These are phyloP conservation scores for Athene cunicularia DNA, from an alignment of 2,113 vertebrate species.

Conservation along the genomic window DNA sequence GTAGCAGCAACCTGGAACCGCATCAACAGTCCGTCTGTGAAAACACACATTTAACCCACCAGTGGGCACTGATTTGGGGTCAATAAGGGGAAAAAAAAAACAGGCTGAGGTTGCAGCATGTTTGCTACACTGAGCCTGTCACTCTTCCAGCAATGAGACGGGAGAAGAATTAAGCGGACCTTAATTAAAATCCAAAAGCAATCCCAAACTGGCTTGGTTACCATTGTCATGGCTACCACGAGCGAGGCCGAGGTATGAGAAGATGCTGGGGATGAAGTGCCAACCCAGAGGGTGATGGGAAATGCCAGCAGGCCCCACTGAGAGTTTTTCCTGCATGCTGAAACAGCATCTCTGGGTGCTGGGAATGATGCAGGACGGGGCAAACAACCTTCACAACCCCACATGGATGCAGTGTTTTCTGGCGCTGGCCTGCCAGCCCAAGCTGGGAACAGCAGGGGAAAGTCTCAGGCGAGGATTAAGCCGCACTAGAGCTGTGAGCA, in stretches of 20 bases:
- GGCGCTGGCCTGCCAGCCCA: neutral
- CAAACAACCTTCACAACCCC: neutral
- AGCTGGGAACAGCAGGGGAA: neutral
- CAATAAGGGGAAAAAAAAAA: accelerated
- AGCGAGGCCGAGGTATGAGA: neutral
- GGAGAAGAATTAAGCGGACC: neutral
- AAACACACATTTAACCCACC: accelerated
- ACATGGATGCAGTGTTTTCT: accelerated
- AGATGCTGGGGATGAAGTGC: neutral
- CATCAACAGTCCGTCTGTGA: accelerated
- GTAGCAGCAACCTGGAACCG: accelerated
- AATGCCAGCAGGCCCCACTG: accelerated
- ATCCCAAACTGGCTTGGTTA: neutral
- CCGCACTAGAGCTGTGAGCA: accelerated
- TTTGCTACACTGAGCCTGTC: accelerated
- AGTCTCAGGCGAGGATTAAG: neutral
- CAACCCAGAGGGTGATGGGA: accelerated
- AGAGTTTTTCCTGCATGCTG: accelerated
- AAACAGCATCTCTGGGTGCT: neutral
- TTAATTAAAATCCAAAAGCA: neutral
- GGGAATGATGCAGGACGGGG: accelerated
- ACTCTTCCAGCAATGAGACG: accelerated
- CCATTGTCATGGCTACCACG: neutral
- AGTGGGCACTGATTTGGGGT: neutral
- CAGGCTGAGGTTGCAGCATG: accelerated